Evolutionary conservation across 2,888 invertebrate species (phyloP), one percentile per base, ranked within the genome.

Genomic region (Pycnomerus fuliginosus): DNA sequence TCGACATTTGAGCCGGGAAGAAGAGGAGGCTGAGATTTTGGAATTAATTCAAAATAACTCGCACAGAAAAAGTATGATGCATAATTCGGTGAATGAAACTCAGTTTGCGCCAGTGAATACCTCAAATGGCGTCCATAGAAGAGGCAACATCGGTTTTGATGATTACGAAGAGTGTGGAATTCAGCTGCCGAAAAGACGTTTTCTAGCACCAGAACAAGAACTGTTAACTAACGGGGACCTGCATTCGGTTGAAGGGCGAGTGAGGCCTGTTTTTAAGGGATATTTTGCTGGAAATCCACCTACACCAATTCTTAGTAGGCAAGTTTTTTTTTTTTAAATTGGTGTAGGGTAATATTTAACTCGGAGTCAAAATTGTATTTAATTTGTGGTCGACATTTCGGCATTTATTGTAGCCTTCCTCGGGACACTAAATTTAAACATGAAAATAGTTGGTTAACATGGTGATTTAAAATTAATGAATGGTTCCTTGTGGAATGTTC

Each of bases 201-300:
- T 68, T 39, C 49, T 69, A 16, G 39, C 64, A 2, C 42, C 42
- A 1, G 62, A 64, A 37, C 55, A 43, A 8, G 61, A 60, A 35
- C 45, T 62, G 16, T 15, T 60, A 1, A 14, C 22, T 17, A 38
- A 28, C 24, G 45, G 51, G 10, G 54, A 60, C 17, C 56, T 60
- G 23, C 33, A 55, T 27, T 27, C 44, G 7, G 15, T 60, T n/a
- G 58, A 60, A 20, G 50, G 47, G 12, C 29, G 58, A 13, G 40
- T 31, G 4, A 32, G 58, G 31, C 48, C 56, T 2, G 52, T 62
- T 31, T 71, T 71, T 46, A 69, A 68, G 35, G 72, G 72, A 1
- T 72, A 72, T 49, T 69, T 67, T 53, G 63, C 71, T 12, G 69
- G 70, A 10, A 71, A 62, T 53, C 69, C 70, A 7, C 66, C 69